These are phyloP conservation scores for Strongylocentrotus purpuratus DNA, from an alignment of 35 echinoderm and acorn worm genomes.

Conservation along the genomic window DNA sequence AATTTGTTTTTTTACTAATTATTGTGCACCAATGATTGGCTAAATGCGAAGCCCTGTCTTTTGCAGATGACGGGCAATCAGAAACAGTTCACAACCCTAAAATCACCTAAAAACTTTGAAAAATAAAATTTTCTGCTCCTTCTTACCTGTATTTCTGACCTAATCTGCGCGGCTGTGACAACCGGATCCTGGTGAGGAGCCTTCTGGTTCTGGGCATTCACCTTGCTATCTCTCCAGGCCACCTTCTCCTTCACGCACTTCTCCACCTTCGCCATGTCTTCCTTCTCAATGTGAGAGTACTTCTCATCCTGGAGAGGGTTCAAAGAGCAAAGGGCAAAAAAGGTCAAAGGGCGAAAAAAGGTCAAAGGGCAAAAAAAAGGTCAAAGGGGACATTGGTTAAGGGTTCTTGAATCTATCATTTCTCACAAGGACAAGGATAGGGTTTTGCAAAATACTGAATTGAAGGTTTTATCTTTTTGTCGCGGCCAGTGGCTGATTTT, in stretches of 20 bases:
- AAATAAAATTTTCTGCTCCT: not conserved
- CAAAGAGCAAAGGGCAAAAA: not conserved
- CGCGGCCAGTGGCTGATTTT: too few relatives aligned
- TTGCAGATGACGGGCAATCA: too few relatives aligned
- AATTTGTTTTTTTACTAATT: too few relatives aligned
- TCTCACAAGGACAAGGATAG: too few relatives aligned
- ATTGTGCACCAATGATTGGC: too few relatives aligned
- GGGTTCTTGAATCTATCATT: too few relatives aligned
- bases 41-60: too few relatives aligned
- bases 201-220: slow-evolving; percentile 84
- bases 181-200: slow-evolving; percentile 72
- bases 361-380: not conserved
- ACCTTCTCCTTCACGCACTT: slow-evolving; percentile 70
- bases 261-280: slow-evolving; percentile 78
- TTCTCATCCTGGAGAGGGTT: slow-evolving; percentile 76
- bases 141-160: slow-evolving; percentile 72
- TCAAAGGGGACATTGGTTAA: too few relatives aligned
- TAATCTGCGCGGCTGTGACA: slow-evolving; percentile 71
- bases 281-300: slow-evolving; percentile 83
- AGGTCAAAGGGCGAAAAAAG: not conserved
- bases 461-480: too few relatives aligned
- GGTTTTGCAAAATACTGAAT: too few relatives aligned
- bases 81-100: too few relatives aligned
- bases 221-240: slow-evolving; percentile 73
- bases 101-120: too few relatives aligned